Conservation (phyloP, 2,888 invertebrate species). For the Drosophila differens region DNA sequence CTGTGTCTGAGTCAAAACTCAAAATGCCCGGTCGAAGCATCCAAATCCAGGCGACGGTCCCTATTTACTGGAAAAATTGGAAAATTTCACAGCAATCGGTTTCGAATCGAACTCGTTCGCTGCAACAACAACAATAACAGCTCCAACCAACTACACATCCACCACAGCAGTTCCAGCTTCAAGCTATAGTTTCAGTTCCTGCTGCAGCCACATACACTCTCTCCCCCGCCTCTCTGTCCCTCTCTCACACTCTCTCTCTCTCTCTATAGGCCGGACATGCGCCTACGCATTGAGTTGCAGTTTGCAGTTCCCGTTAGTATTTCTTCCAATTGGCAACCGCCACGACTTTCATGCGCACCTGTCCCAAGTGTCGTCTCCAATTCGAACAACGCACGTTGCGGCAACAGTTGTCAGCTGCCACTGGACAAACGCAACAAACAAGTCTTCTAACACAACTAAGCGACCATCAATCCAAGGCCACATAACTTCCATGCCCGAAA, state of each 20-base stretch:
- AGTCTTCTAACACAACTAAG: neutral
- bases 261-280: slow-evolving; percentile 45
- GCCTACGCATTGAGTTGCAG: slow-evolving; percentile 26
- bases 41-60: neutral
- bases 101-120: slow-evolving; percentile 51
- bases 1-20: slow-evolving; percentile 28
- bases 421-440: slow-evolving; percentile 12
- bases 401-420: slow-evolving; percentile 47
- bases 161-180: neutral
- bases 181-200: slow-evolving; percentile 10
- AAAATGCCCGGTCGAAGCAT: slow-evolving; percentile 11
- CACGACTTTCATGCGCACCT: slow-evolving; percentile 56
- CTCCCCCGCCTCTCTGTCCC: slow-evolving; percentile 6
- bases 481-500: slow-evolving; percentile 21
- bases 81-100: slow-evolving; percentile 20
- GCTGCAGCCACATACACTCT: slow-evolving; percentile 4
- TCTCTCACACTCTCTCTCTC: neutral
- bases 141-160: slow-evolving; percentile 11
- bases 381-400: slow-evolving; percentile 64
- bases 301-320: slow-evolving; percentile 14
- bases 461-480: slow-evolving; percentile 13
- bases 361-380: slow-evolving; percentile 76
- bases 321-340: slow-evolving; percentile 22
- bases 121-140: slow-evolving; percentile 6
- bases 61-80: slow-evolving; percentile 36